phyloP scores from a whole-genome alignment of 2,888 invertebrate genomes.

The Loripinus fragilis region DNA sequence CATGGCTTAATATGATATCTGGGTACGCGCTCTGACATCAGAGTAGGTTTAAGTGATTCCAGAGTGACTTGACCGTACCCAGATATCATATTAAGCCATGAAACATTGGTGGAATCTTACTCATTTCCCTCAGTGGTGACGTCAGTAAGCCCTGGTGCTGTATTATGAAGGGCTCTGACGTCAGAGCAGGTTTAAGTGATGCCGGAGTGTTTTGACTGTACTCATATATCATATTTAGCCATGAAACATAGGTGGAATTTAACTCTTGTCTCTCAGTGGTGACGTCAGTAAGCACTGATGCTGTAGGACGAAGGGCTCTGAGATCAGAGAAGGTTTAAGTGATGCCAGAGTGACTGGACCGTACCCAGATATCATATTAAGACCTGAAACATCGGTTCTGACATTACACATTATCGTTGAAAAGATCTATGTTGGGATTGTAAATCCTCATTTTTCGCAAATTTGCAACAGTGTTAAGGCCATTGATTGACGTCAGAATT shows the following conservation, averaged over 20 bases:
- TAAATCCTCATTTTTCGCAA: too few relatives aligned
- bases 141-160: not conserved
- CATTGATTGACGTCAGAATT: too few relatives aligned
- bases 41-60: not conserved
- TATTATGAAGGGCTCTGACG: not conserved
- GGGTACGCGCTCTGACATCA: not conserved
- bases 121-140: not conserved
- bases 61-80: conserved; percentile 5
- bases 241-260: not conserved
- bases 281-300: conserved; percentile 3
- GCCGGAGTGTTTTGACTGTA: not conserved
- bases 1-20: too few relatives aligned
- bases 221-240: not conserved
- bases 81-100: conserved; percentile 8
- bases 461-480: too few relatives aligned
- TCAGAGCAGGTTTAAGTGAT: not conserved
- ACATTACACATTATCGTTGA: too few relatives aligned
- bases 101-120: not conserved
- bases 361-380: conserved; percentile 6
- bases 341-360: not conserved
- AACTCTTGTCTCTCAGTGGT: not conserved
- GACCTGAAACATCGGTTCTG: not conserved
- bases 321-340: not conserved
- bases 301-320: not conserved
- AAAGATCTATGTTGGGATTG: too few relatives aligned